Evolutionary conservation across 2,888 invertebrate species (phyloP).

Genomic region (Seira ritae): DNA sequence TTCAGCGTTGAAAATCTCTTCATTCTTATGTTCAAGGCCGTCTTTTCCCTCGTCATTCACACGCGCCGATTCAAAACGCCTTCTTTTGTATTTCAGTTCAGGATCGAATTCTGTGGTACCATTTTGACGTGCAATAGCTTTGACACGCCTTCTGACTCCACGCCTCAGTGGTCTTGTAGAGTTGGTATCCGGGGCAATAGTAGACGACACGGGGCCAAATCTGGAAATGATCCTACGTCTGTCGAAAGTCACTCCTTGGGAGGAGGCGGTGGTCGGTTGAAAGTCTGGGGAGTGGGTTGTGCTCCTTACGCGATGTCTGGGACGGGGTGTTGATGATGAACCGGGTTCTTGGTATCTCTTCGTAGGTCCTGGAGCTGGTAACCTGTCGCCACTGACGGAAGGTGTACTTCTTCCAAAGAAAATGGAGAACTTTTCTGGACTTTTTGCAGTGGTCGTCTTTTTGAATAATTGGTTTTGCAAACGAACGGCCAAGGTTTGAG

Average conservation of each 20-base stretch:
- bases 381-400: conserved; percentile 38
- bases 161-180: conserved; percentile 38
- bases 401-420: conserved; percentile 57
- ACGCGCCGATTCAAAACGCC: conserved; percentile 55
- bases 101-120: conserved; percentile 58
- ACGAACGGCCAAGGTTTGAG: conserved; percentile 39
- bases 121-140: conserved; percentile 28
- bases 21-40: conserved; percentile 49
- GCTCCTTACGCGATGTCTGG: conserved; percentile 14
- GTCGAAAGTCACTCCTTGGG: conserved; percentile 26
- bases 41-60: conserved; percentile 40
- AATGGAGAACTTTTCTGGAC: conserved; percentile 58
- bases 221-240: conserved; percentile 55
- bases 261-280: conserved; percentile 15
- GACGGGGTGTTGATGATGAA: conserved; percentile 26
- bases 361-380: conserved; percentile 43
- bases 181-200: conserved; percentile 24
- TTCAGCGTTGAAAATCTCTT: conserved; percentile 73
- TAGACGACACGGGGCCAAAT: conserved; percentile 8
- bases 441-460: conserved; percentile 45
- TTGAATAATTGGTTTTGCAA: conserved; percentile 39
- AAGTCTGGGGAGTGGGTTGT: conserved; percentile 43
- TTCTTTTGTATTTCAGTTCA: conserved; percentile 69
- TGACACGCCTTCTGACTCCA: conserved; percentile 43
- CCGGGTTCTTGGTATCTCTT: conserved; percentile 20